phyloP scores from a whole-genome alignment of 2,797 vertebrate species.

The Danio aesculapii region DNA sequence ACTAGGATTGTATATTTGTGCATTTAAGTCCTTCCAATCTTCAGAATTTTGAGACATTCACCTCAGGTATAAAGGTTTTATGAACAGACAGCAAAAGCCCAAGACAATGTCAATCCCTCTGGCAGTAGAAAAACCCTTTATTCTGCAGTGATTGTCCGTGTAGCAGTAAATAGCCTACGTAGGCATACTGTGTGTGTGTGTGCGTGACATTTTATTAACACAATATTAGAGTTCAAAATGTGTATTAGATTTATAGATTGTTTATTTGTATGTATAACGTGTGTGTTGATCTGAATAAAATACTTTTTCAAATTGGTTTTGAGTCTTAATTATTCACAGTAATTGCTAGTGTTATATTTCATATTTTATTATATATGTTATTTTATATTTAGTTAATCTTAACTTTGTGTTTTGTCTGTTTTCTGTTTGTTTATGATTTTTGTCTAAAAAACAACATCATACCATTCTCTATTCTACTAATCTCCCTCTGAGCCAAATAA shows the following conservation, averaged over 20 bases:
- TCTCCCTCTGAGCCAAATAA: too few species aligned
- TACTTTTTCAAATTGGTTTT: slow-evolving; percentile 55
- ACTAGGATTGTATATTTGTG: slow-evolving; percentile 8
- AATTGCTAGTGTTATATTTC: background rate
- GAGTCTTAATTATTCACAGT: background rate
- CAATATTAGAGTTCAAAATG: slow-evolving; percentile 44
- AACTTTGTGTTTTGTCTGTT: too few species aligned
- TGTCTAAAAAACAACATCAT: too few species aligned
- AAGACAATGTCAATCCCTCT: slow-evolving; percentile 42
- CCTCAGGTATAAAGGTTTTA: slow-evolving; percentile 59
- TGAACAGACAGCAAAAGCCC: slow-evolving; percentile 46
- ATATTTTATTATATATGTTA: background rate
- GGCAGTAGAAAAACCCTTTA: slow-evolving; percentile 45
- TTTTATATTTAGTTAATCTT: too few species aligned
- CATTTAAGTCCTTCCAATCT: slow-evolving; percentile 34
- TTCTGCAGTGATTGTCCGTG: slow-evolving; percentile 49
- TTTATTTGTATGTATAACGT: slow-evolving; percentile 54
- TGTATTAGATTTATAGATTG: slow-evolving; percentile 56
- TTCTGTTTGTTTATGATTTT: too few species aligned
- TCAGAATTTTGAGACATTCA: slow-evolving; percentile 52
- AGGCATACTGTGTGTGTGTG: slow-evolving; percentile 3
- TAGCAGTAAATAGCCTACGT: slow-evolving; percentile 46
- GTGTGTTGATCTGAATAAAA: slow-evolving; percentile 61
- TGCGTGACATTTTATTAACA: slow-evolving; percentile 50
- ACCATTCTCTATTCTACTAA: too few species aligned